Conservation (phyloP, 1,140 invertebrate species). For the Drosophila sucinea region DNA sequence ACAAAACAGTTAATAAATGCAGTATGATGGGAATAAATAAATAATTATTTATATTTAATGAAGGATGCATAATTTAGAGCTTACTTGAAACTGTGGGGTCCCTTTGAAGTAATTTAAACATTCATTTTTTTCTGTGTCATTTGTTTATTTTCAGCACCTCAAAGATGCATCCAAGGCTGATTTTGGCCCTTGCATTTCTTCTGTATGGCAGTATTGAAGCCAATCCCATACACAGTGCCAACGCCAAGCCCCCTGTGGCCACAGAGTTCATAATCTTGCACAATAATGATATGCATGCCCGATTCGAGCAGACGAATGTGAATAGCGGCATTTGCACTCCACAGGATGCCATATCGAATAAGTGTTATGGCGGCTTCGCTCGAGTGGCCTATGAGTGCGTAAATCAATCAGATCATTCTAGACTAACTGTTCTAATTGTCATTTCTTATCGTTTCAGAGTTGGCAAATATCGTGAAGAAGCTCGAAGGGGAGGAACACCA, state of each 20-base stretch:
- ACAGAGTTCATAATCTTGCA: constrained; percentile 89
- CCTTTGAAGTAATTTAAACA: too few relatives aligned
- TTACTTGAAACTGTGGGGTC: too few relatives aligned
- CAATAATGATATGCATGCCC: constrained; percentile 95
- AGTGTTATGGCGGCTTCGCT: constrained; percentile 93
- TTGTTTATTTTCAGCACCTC: constrained; percentile 1
- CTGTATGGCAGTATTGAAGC: constrained; percentile 3
- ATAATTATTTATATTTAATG: too few relatives aligned
- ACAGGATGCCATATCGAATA: constrained; percentile 83
- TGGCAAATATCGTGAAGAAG: constrained; percentile 84
- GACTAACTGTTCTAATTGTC: neutral
- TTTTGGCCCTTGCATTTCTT: neutral
- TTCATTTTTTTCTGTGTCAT: too few relatives aligned
- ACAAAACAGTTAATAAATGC: too few relatives aligned
- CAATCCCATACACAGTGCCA: constrained; percentile 24
- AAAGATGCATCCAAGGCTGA: constrained; percentile 32
- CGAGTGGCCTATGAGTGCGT: constrained; percentile 87
- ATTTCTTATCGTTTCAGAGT: constrained; percentile 80
- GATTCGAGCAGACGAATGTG: constrained; percentile 90
- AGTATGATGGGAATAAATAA: too few relatives aligned
- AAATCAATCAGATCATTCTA: neutral
- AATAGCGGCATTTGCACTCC: constrained; percentile 87
- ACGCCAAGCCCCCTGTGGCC: constrained; percentile 25
- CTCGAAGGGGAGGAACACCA: constrained; percentile 84
- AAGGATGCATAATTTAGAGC: too few relatives aligned